Evolutionary conservation across 2,888 invertebrate species (phyloP), one percentile per base, ranked within the genome.

Genomic region (Drosophila subsilvestris): DNA sequence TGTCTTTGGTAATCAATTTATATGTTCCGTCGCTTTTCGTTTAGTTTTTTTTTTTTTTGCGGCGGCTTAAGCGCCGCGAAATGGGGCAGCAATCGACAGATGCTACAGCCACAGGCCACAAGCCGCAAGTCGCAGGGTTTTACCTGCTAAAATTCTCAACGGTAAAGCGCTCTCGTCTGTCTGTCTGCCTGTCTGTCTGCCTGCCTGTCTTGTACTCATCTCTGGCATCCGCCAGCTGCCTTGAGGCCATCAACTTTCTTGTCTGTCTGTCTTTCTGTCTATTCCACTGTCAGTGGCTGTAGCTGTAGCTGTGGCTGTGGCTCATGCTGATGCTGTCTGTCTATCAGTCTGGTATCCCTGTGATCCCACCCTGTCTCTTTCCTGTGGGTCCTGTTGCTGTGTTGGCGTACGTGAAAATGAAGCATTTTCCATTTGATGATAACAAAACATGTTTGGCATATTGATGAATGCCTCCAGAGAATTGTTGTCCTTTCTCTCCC

Each of bases 381-480:
- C 22, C 60, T 51, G 12, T 14, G 20, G 57, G 54, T 61, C 18
- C 51, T 48, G 72, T 61, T 69, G 53, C 54, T 32, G 43, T 65
- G 43, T 72, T 73, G 78, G 68, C 67, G 89, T 89, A 88, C 86
- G 85, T 86, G 85, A 78, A 88, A 88, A 86, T 88, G 88, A 88
- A 88, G 84, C 79, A 86, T 88, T 85, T 86, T 88, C 81, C 80
- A 81, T 83, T 82, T 88, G 86, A 86, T 88, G 88, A 86, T 86
- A 86, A 86, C 78, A 86, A 88, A 86, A 88, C 88, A 86, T 86
- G 85, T 80, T 88, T 79, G 86, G 85, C 88, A 86, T 86, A 86
- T 86, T 86, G 85, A 86, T 86, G 85, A 86, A 86, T 83, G 85
- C 86, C 86, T 86, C 84, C 62, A 75, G 85, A 88, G 88, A 60